These are phyloP conservation scores for Palythoa heliodiscus DNA, from an alignment of 92 coral and sea anemone genomes.

Conservation along the genomic window DNA sequence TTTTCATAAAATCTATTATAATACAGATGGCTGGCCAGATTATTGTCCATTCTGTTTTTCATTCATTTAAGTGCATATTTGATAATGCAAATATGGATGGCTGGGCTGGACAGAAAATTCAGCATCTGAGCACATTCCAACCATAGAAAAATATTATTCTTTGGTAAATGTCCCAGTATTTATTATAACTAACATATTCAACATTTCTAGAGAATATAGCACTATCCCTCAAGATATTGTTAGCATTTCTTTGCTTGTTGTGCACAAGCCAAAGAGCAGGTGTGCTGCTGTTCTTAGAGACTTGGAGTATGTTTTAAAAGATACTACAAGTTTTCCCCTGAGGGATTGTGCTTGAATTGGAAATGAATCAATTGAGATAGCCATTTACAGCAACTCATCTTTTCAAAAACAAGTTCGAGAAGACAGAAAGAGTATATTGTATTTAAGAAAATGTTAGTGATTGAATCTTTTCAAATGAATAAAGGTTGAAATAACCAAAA, in stretches of 20 bases:
- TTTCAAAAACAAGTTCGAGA: slow-evolving; percentile 24
- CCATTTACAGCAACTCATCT: slow-evolving; percentile 33
- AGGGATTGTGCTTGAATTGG: slow-evolving; percentile 45
- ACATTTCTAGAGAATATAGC: slow-evolving; percentile 31
- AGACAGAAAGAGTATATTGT: slow-evolving; percentile 35
- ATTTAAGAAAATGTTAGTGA: slow-evolving; percentile 37
- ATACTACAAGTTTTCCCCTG: slow-evolving; percentile 1
- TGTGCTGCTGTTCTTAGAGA: slow-evolving; percentile 16
- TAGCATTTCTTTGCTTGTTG: slow-evolving; percentile 30
- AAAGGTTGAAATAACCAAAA: slow-evolving; percentile 31
- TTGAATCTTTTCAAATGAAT: slow-evolving; percentile 35
- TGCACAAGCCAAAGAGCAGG: slow-evolving; percentile 28
- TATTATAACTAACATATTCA: slow-evolving; percentile 34
- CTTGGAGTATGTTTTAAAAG: slow-evolving; percentile 9
- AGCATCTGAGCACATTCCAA: slow-evolving; percentile 18
- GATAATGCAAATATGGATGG: slow-evolving; percentile 42
- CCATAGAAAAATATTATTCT: slow-evolving; percentile 23
- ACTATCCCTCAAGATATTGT: slow-evolving; percentile 35
- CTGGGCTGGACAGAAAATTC: slow-evolving; percentile 30
- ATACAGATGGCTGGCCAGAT: slow-evolving; percentile 50
- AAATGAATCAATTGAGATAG: slow-evolving; percentile 26
- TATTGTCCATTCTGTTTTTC: slow-evolving; percentile 40
- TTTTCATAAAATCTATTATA: slow-evolving; percentile 45
- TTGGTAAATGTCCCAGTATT: slow-evolving; percentile 10
- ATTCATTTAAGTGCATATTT: slow-evolving; percentile 44